Conservation (phyloP, 2,888 invertebrate genomes). For the Mylabris sibirica region DNA sequence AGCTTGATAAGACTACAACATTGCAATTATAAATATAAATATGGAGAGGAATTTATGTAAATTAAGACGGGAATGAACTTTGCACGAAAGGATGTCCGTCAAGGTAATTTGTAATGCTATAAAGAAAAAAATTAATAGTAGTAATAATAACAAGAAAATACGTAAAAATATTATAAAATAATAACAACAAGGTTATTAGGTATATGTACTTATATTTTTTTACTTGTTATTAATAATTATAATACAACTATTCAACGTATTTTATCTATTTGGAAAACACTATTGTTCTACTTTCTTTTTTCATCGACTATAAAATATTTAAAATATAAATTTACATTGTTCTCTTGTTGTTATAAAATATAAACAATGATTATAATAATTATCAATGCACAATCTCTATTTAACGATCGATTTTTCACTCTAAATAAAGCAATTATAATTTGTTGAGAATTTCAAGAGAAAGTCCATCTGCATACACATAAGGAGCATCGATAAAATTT, state of each 20-base stretch:
- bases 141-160: neutral
- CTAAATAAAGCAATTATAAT: neutral
- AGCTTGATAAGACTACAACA: neutral
- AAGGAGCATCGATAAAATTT: no score
- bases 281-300: conserved; percentile 9
- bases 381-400: neutral
- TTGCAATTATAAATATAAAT: conserved; percentile 8
- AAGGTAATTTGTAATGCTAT: neutral
- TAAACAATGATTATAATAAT: neutral
- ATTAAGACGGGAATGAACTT: conserved; percentile 4
- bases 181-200: neutral
- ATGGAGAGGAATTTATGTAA: neutral
- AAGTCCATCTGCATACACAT: neutral
- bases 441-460: neutral
- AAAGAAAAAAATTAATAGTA: neutral
- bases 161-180: neutral
- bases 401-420: neutral
- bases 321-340: neutral
- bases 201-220: neutral
- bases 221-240: neutral
- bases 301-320: neutral
- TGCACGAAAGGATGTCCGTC: conserved; percentile 10
- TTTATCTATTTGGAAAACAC: neutral
- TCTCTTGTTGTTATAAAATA: neutral
- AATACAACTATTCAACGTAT: neutral